Evolutionary conservation across 2,888 invertebrate genomes (phyloP).

Genomic region (Epicampocera succincta): DNA sequence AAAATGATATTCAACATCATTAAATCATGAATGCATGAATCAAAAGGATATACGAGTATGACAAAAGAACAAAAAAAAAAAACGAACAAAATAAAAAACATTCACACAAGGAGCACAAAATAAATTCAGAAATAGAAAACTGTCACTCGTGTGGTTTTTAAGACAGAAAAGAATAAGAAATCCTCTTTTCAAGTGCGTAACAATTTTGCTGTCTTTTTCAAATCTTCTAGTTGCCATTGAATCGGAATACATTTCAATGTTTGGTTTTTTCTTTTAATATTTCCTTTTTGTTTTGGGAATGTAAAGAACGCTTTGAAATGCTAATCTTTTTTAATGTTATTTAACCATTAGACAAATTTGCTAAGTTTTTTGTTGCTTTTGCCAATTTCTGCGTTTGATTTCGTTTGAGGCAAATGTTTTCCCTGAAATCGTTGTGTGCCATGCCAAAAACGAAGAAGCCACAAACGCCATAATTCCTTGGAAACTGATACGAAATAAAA

Average conservation of each 20-base stretch:
- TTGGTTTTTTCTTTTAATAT: slow-evolving; percentile 14
- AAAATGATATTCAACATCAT: slow-evolving; percentile 33
- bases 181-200: slow-evolving; percentile 37
- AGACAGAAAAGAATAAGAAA: neutral
- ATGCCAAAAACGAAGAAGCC: neutral
- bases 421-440: neutral
- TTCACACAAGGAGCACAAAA: slow-evolving; percentile 20
- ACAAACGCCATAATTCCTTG: neutral
- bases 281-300: neutral
- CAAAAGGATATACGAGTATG: slow-evolving; percentile 52
- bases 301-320: slow-evolving; percentile 64
- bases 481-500: slow-evolving; percentile 51
- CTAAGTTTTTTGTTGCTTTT: slow-evolving; percentile 10
- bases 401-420: slow-evolving; percentile 25
- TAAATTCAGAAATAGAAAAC: slow-evolving; percentile 21
- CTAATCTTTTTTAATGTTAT: slow-evolving; percentile 63
- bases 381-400: neutral
- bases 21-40: slow-evolving; percentile 66
- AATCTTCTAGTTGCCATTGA: slow-evolving; percentile 20
- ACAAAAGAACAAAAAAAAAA: slow-evolving; percentile 24
- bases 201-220: slow-evolving; percentile 17
- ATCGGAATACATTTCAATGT: slow-evolving; percentile 27
- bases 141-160: slow-evolving; percentile 56
- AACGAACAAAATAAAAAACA: slow-evolving; percentile 19
- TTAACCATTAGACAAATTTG: slow-evolving; percentile 52